phyloP scores from a whole-genome alignment of 2,888 invertebrate species.

The Luperina testacea region DNA sequence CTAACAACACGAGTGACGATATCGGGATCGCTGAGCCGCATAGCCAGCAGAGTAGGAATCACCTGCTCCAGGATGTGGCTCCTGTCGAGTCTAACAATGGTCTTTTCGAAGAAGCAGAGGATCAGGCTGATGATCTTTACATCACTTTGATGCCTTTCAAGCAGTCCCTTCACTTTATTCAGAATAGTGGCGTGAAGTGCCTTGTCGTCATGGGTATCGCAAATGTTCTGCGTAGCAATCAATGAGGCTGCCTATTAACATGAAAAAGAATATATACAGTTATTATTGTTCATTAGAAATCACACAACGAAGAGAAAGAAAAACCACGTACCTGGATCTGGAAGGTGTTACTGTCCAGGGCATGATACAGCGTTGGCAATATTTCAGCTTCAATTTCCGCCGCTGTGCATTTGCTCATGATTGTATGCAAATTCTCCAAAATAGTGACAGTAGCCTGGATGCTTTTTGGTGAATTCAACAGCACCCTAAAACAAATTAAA shows the following conservation, averaged over 20 bases:
- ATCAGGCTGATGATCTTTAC: conserved; percentile 95
- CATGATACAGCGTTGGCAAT: conserved; percentile 95
- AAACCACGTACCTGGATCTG: conserved; percentile 95
- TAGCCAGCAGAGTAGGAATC: conserved; percentile 96
- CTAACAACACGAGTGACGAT: conserved; percentile 97
- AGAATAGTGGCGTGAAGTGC: conserved; percentile 95
- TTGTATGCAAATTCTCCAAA: conserved; percentile 96
- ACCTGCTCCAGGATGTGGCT: conserved; percentile 97
- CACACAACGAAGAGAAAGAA: neutral
- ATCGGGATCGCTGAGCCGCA: conserved; percentile 96
- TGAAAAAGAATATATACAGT: neutral
- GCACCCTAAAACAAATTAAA: conserved; percentile 87
- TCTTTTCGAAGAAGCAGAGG: conserved; percentile 94
- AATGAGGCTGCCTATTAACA: conserved; percentile 94
- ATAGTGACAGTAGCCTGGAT: conserved; percentile 96
- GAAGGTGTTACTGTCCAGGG: conserved; percentile 96
- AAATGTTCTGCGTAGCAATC: conserved; percentile 95
- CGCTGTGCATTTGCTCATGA: conserved; percentile 95
- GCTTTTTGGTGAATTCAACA: conserved; percentile 94
- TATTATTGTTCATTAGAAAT: neutral
- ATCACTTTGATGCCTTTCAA: conserved; percentile 95
- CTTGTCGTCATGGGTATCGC: conserved; percentile 95
- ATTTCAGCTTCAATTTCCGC: conserved; percentile 95
- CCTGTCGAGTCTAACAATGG: conserved; percentile 95
- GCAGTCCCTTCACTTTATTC: conserved; percentile 94